phyloP scores from a whole-genome alignment of 2,797 vertebrate species.

The Synanceia verrucosa region DNA sequence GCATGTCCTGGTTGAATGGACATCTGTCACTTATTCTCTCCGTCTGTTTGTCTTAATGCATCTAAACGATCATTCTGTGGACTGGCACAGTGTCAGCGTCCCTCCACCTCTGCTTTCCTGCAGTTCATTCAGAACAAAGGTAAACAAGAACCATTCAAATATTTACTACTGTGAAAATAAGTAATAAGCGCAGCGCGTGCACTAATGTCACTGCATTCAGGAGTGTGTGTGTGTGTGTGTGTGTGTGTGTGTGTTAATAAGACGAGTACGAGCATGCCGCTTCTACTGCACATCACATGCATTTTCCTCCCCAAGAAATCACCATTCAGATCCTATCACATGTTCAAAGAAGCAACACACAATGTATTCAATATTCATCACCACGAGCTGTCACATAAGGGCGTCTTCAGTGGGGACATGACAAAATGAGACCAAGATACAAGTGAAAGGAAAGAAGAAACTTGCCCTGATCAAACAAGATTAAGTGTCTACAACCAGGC shows the following conservation, averaged over 20 bases:
- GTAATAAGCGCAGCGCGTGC: conserved; percentile 18
- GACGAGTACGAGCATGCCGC: conserved; percentile 22
- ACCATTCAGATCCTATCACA: conserved; percentile 25
- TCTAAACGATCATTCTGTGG: conserved; percentile 45
- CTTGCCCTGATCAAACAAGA: background rate
- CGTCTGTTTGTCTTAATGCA: conserved; percentile 77
- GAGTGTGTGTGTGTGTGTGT: background rate
- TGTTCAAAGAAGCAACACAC: conserved; percentile 22
- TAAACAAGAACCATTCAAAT: conserved; percentile 78
- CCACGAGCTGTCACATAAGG: conserved; percentile 80
- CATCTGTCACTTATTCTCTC: conserved; percentile 78
- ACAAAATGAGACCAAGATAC: background rate
- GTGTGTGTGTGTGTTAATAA: conserved; percentile 18
- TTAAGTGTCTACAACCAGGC: background rate
- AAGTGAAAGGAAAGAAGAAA: background rate
- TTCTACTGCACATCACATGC: background rate
- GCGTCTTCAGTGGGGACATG: background rate
- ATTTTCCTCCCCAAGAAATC: conserved; percentile 28
- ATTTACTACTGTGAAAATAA: conserved; percentile 74
- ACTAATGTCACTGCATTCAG: conserved; percentile 4
- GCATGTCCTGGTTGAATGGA: conserved; percentile 60
- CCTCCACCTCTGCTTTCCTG: conserved; percentile 22
- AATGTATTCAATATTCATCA: conserved; percentile 79
- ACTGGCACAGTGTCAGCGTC: conserved; percentile 32
- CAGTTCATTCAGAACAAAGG: conserved; percentile 65